These are phyloP conservation scores for Xestia ashworthii DNA, from an alignment of 2,888 invertebrate genomes.

Conservation along the genomic window DNA sequence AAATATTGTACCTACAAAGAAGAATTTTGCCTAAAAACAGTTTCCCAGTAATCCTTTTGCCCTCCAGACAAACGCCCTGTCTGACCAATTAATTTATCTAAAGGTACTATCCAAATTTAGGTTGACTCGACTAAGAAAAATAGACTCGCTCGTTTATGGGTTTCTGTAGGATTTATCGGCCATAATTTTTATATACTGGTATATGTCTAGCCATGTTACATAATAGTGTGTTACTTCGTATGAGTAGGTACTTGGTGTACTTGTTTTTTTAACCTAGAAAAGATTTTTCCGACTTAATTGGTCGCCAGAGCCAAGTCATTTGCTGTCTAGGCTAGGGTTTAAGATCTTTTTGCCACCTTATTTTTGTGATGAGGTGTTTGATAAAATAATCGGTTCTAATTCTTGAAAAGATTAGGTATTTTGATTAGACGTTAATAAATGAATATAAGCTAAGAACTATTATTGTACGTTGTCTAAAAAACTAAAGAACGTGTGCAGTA, in stretches of 20 bases:
- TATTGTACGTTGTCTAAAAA: not conserved
- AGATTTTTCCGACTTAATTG: conserved; percentile 4
- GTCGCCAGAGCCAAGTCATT: not conserved
- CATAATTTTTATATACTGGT: conserved; percentile 43
- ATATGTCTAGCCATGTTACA: conserved; percentile 30
- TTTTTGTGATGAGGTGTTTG: not conserved
- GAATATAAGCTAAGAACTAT: not conserved
- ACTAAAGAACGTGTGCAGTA: not conserved
- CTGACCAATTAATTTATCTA: conserved; percentile 53
- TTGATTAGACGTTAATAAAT: not conserved
- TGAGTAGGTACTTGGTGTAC: conserved; percentile 5
- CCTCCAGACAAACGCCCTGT: conserved; percentile 63
- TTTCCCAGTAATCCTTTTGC: conserved; percentile 41
- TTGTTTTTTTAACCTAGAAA: conserved; percentile 22
- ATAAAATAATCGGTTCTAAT: not conserved
- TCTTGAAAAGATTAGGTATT: not conserved
- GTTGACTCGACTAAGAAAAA: conserved; percentile 53
- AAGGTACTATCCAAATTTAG: conserved; percentile 43
- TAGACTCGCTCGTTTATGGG: conserved; percentile 39
- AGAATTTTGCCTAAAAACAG: conserved; percentile 12
- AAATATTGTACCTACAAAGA: conserved; percentile 35
- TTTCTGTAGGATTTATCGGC: conserved; percentile 40
- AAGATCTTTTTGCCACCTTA: not conserved
- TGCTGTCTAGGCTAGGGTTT: not conserved
- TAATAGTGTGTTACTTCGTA: conserved; percentile 17